A percentile compares a stretch with the other conserved stretches of the same genome.
These are phyloP conservation scores for Magallana angulata DNA, from an alignment of 1,140 invertebrate species.

Conservation along the genomic window DNA sequence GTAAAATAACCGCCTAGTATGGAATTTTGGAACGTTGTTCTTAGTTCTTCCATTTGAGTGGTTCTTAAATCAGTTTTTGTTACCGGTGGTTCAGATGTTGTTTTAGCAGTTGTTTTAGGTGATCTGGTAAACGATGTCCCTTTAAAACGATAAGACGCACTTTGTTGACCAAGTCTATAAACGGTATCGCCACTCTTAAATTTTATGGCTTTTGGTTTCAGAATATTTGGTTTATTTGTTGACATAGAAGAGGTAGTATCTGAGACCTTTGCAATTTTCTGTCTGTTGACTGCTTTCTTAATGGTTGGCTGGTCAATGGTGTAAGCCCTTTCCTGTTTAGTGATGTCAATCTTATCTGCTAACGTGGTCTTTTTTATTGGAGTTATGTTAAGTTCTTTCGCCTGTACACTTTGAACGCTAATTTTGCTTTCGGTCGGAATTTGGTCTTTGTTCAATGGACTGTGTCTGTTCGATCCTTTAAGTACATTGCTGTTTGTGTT, in stretches of 20 bases:
- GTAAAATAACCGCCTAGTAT: neutral
- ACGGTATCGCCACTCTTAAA: neutral
- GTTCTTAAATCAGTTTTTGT: neutral
- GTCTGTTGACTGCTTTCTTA: conserved; percentile 8
- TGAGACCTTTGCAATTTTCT: neutral
- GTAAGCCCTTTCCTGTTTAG: neutral
- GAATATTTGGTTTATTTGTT: neutral
- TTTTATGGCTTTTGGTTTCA: neutral
- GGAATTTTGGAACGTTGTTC: neutral
- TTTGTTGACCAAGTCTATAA: neutral
- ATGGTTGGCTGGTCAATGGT: neutral
- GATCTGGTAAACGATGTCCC: neutral
- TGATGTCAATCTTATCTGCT: neutral
- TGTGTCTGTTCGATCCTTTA: neutral
- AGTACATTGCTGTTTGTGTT: too few species aligned
- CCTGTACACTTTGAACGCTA: neutral
- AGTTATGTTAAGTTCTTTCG: neutral
- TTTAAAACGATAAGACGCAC: neutral
- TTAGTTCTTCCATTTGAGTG: neutral
- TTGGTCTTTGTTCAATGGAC: neutral
- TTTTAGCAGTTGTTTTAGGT: neutral
- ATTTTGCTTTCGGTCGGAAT: neutral
- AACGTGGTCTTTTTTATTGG: neutral
- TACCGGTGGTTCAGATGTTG: neutral
- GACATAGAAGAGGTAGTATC: too few species aligned